Evolutionary conservation across 2,888 invertebrate genomes (phyloP), one percentile per base, ranked within the genome.

Genomic region (Peribatodes rhomboidaria): DNA sequence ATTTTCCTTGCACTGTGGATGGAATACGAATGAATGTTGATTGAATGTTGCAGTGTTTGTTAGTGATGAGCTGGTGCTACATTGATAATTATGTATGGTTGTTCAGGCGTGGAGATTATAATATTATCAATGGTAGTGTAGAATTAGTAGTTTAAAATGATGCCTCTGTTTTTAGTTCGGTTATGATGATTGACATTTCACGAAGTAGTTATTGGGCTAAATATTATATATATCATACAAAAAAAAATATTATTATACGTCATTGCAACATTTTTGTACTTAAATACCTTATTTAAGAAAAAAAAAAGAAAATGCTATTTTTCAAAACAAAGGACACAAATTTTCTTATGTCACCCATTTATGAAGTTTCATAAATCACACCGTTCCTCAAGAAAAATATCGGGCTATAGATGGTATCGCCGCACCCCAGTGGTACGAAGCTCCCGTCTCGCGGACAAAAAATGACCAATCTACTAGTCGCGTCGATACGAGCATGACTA

Each of bases 401-500:
- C 61, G 65, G 60, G 63, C 70, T 76, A 78, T 77, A 79, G 80
- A 83, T 82, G 73, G 65, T 80, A 82, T 82, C 72, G 35, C 74
- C 75, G 77, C 83, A 80, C 83, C 85, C 87, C 81, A 84, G 74
- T 81, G 85, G 84, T 73, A 70, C 74, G 77, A 77, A 83, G 82
- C 82, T 79, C 77, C 70, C 78, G 75, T 80, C 82, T 79, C 82
- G 72, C 74, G 80, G 79, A 83, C 81, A 89, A 90, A 90, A 92
- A 91, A 91, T 90, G 88, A 86, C 88, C 90, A 87, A 88, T 85
- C 83, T 83, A 70, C 81, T 77, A 77, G 85, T 83, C 76, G 83
- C 87, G 88, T 86, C 86, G 88, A 89, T 89, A 87, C 86, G 85
- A 72, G 75, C 77, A 89, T 92, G 92, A 93, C 88, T 91, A 93